Base-by-base conservation (phyloP, 2,113 vertebrate species). In the Sula dactylatra region DNA sequence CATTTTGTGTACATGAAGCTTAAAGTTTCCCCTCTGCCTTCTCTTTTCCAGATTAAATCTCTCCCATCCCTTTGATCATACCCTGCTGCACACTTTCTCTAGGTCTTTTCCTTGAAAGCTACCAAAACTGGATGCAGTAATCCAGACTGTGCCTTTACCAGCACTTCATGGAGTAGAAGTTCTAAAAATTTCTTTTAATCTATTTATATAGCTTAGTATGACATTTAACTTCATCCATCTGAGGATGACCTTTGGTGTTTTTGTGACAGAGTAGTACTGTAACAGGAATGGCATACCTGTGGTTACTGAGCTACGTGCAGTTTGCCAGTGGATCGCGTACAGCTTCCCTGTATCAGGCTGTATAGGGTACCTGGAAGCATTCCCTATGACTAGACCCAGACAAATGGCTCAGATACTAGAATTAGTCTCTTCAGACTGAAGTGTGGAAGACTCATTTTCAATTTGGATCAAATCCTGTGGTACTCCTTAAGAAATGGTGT, bases 11-110 rank as follows among this genome's bases (percentile, higher is more conserved):
- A 67, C 16, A 38, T 55, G 38, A 84, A 79, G 24, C 19, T 89
- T 79, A 52, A 6, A 34, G 34, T 91, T 86, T 86, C 55, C 52
- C 13, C 56, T 71, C 55, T 89, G 77, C 52, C 32, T 91, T 92
- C 88, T 88, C 29, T 86, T 88, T 91, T 81, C n/a, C 56, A 82
- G 55, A 82, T 93, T 82, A 91, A 89, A 89, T 94, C 47, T 94
- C 56, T 40, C 22, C 69, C 66, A 55, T 64, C 67, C 65, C n/a
- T 97, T 93, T 95, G 69, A 89, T 93, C 42, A 40, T 81, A 88
- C 52, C 47, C n/a, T 74, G 8, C 50, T 88, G 54, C 36, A 67
- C 38, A 13, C 26, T 25, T 91, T 72, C 27, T 76, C 52, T 82
- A 40, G 26, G 52, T 89, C 58, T 82, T 40, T 90, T 87, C 66